phyloP scores from a whole-genome alignment of 2,888 invertebrate genomes.

The Ennomos quercinarius region DNA sequence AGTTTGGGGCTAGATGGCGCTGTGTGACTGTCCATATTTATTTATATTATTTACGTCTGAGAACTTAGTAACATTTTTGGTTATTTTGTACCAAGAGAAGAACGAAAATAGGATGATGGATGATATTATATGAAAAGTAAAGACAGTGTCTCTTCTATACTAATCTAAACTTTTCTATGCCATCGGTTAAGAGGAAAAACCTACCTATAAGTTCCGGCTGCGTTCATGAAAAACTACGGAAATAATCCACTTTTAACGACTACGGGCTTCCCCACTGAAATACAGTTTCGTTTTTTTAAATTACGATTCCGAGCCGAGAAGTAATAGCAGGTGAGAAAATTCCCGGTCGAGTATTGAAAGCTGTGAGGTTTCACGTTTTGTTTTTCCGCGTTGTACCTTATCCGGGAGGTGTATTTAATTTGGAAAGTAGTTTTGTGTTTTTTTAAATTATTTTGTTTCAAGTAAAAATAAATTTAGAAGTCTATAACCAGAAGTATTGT shows the following conservation, averaged over 20 bases:
- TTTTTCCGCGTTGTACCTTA: constrained; percentile 5
- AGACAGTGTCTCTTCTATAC: too few species aligned
- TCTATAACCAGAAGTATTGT: too few species aligned
- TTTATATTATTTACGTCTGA: too few species aligned
- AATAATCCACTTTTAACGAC: constrained; percentile 58
- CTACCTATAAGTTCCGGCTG: constrained; percentile 11
- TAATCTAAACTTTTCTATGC: not conserved
- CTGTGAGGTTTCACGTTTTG: constrained; percentile 27
- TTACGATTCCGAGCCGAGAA: constrained; percentile 28
- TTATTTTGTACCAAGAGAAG: too few species aligned
- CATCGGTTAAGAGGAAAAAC: constrained; percentile 15
- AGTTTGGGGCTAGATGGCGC: too few species aligned
- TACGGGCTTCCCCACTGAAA: constrained; percentile 40
- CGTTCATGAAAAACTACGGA: constrained; percentile 50
- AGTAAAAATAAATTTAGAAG: too few species aligned
- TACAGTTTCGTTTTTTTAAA: constrained; percentile 44
- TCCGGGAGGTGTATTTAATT: constrained; percentile 1
- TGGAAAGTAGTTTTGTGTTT: too few species aligned
- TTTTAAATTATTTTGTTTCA: too few species aligned
- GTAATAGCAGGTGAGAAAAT: constrained; percentile 36
- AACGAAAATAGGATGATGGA: too few species aligned
- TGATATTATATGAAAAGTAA: too few species aligned
- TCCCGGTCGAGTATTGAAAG: constrained; percentile 31
- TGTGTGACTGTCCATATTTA: too few species aligned
- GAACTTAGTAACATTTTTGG: too few species aligned